Evolutionary conservation across 2,888 invertebrate species (phyloP).

Genomic region (Neelides folsomi): DNA sequence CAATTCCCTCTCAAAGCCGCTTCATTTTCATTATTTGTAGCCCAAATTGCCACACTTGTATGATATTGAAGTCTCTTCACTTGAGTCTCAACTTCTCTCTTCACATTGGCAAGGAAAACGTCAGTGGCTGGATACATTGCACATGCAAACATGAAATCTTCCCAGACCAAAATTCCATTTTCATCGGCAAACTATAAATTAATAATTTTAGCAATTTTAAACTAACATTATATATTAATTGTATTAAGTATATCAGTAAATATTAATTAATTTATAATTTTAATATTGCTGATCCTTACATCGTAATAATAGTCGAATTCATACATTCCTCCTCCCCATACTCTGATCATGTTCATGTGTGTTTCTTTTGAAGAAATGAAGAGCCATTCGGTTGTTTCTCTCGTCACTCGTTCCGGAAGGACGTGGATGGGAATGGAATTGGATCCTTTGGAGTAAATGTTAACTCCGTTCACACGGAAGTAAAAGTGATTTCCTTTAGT

Average conservation of each 20-base stretch:
- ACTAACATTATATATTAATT: too few relatives aligned
- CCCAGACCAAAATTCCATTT: slow-evolving; percentile 46
- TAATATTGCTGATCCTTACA: too few relatives aligned
- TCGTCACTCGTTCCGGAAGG: slow-evolving; percentile 38
- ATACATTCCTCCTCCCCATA: slow-evolving; percentile 47
- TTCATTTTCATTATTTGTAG: slow-evolving; percentile 51
- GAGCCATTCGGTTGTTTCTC: slow-evolving; percentile 36
- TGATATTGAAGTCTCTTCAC: slow-evolving; percentile 42
- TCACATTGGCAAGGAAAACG: slow-evolving; percentile 39
- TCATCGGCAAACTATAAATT: slow-evolving; percentile 39
- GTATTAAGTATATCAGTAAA: slow-evolving; percentile 4
- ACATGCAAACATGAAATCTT: slow-evolving; percentile 48
- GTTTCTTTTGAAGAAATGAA: slow-evolving; percentile 39
- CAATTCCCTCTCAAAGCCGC: slow-evolving; percentile 69
- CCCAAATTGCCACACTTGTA: slow-evolving; percentile 38
- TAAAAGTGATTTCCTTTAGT: slow-evolving; percentile 39
- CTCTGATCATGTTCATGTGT: slow-evolving; percentile 44
- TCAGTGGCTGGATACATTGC: slow-evolving; percentile 43
- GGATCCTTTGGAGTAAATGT: slow-evolving; percentile 44
- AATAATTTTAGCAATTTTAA: too few relatives aligned
- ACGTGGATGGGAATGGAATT: slow-evolving; percentile 44
- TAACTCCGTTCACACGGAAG: slow-evolving; percentile 42
- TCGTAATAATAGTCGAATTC: slow-evolving; percentile 43
- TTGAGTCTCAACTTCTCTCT: slow-evolving; percentile 40
- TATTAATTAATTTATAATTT: too few relatives aligned